phyloP scores from a whole-genome alignment of 2,797 vertebrate genomes.

The Danio choprae region DNA sequence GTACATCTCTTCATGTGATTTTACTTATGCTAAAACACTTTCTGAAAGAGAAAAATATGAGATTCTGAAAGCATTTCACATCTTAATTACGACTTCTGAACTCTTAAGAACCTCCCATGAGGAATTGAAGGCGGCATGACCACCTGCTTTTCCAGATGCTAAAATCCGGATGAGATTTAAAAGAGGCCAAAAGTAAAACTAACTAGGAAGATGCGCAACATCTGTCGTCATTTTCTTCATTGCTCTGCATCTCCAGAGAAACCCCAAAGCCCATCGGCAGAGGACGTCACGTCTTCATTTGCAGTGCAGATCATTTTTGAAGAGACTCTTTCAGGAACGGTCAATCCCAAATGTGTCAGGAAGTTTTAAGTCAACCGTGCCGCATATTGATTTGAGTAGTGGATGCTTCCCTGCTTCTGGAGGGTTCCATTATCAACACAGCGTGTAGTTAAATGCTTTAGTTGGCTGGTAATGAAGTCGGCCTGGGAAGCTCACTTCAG shows the following conservation, averaged over 20 bases:
- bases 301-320: background rate
- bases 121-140: conserved; percentile 1
- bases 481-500: conserved; percentile 31
- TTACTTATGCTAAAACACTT: too few relatives aligned
- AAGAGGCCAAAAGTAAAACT: conserved; percentile 22
- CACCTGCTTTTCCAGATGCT: conserved; percentile 57
- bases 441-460: conserved; percentile 43
- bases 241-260: conserved; percentile 25
- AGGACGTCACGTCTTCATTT: conserved; percentile 2
- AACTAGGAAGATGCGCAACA: conserved; percentile 37
- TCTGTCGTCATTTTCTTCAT: conserved; percentile 36
- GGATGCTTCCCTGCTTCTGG: conserved; percentile 19
- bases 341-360: conserved; percentile 16
- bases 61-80: conserved; percentile 7
- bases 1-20: too few relatives aligned
- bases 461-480: conserved; percentile 37
- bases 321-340: conserved; percentile 26
- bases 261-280: background rate
- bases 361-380: conserved; percentile 22
- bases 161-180: conserved; percentile 35
- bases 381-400: conserved; percentile 40
- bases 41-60: background rate
- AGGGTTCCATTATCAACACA: conserved; percentile 38
- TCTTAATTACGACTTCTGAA: background rate
- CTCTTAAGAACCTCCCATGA: conserved; percentile 28